Evolutionary conservation across 2,797 vertebrate genomes (phyloP), one percentile per base, ranked within the genome.

Genomic region (Yasuhikotakia modesta): DNA sequence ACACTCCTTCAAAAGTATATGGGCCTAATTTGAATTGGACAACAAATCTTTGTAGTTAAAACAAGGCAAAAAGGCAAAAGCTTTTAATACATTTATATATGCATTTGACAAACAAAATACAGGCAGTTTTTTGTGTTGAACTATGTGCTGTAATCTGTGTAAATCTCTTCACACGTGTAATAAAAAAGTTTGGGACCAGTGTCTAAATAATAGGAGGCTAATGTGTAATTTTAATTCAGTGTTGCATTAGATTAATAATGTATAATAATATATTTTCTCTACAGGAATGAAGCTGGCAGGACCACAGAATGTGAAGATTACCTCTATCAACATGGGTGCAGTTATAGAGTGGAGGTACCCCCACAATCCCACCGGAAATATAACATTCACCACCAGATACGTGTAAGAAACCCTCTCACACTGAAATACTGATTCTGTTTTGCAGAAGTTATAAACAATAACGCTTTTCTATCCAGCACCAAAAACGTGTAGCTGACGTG

Each of bases 281-380:
- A 24, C 0, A 78, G 58, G 14, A 35, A 22, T 22, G 1, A 65
- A 71, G 12, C 32, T 55, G 32, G 46, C 79, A 5, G 67, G 30
- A 53, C 78, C 74, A 10, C 11, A 24, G 14, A 46, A 78, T 5
- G 76, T 78, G 48, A 64, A 27, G 16, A 48, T 71, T 22, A 45
- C 48, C 27, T 71, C 68, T 17, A 12, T 78, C 46, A 78, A 78
- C 21, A 55, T 78, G 58, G 58, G 83, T 70, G 2, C 88, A 96
- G 95, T 97, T 95, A 55, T 78, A 87, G 90, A 0, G 85, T 97
- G 4, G 96, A 95, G 76, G 94, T 16, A 17, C 22, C 63, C 57
- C 27, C 21, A 64, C 19, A 64, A 17, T 57, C 7, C 21, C 8
- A 19, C 5, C 0, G 6, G 3, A 27, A 8, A 22, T 13, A 1